Evolutionary conservation across 2,888 invertebrate genomes (phyloP), one percentile per base, ranked within the genome.

Genomic region (Cosmia pyralina): DNA sequence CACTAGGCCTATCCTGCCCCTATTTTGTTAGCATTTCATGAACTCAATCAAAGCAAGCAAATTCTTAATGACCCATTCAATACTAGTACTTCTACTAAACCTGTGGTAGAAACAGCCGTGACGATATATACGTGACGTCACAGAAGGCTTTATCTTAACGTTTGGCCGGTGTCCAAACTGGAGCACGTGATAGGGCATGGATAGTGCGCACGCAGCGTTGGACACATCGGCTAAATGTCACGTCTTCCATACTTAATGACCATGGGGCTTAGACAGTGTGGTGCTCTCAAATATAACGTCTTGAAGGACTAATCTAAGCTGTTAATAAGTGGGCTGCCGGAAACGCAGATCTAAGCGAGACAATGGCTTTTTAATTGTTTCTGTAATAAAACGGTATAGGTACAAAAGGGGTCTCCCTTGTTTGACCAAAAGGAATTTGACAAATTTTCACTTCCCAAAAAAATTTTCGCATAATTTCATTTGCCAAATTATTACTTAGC

Each of bases 151-250:
- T 79, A 82, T 79, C 73, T 74, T 58, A 82, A 72, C 53, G 59
- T 72, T 82, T 82, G 82, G 82, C 73, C 64, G 46, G 28, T 57
- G 79, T 82, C 83, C 82, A 82, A 82, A 68, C 63, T 41, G 19
- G 44, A 67, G 68, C 76, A 76, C 76, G 76, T 82, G 71, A 79
- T 76, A 71, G 72, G 13, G 69, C 76, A 75, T 71, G 76, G 53
- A 67, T 71, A 69, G 63, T 62, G 76, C 75, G 38, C 71, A 73
- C 79, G 64, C 67, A 79, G 69, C 58, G 62, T 52, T 44, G 46
- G 58, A 62, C 46, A n/a, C 65, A 62, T 63, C 69, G 59, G 63
- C 65, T 38, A 75, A 82, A 82, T 75, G 64, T 79, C 79, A 73
- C 82, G 82, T 71, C 57, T 76, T 34, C 67, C 28, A 28, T 57